A percentile compares a stretch with the other conserved stretches of the same genome.
Conservation (phyloP, 37 sponge, comb jelly and placozoan species). For the Geodia barretti region DNA sequence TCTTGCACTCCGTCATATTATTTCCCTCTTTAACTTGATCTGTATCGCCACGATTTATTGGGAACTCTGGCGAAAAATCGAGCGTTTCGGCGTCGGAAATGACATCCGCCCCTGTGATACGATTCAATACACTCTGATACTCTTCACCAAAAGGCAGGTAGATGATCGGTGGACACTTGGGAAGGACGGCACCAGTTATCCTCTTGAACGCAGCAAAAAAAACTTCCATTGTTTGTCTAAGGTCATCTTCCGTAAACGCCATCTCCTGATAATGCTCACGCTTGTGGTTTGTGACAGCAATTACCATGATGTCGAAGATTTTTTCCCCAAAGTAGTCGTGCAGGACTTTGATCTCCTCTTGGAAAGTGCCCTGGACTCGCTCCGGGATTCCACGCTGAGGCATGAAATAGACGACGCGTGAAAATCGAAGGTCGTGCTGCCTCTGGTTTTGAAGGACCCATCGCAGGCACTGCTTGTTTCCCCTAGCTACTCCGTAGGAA, state of each 20-base stretch:
- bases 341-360: conserved; percentile 14
- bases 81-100: not conserved
- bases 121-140: not conserved
- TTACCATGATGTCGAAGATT: conserved; percentile 43
- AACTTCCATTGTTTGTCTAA: not conserved
- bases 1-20: too few relatives aligned
- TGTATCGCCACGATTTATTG: not conserved
- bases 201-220: not conserved
- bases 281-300: conserved; percentile 15
- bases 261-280: not conserved
- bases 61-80: not conserved
- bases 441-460: not conserved
- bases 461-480: not conserved
- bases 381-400: conserved; percentile 23
- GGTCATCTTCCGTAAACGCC: not conserved
- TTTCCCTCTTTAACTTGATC: too few relatives aligned
- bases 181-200: not conserved
- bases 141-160: not conserved
- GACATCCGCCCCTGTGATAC: not conserved
- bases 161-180: not conserved
- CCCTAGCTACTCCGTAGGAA: not conserved
- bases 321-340: conserved; percentile 16
- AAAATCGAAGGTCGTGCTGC: not conserved
- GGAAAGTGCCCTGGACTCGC: not conserved
- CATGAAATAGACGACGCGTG: conserved; percentile 29